Evolutionary conservation across 2,797 vertebrate genomes (phyloP), one percentile per base, ranked within the genome.

Genomic region (Sebastes aleutianus): DNA sequence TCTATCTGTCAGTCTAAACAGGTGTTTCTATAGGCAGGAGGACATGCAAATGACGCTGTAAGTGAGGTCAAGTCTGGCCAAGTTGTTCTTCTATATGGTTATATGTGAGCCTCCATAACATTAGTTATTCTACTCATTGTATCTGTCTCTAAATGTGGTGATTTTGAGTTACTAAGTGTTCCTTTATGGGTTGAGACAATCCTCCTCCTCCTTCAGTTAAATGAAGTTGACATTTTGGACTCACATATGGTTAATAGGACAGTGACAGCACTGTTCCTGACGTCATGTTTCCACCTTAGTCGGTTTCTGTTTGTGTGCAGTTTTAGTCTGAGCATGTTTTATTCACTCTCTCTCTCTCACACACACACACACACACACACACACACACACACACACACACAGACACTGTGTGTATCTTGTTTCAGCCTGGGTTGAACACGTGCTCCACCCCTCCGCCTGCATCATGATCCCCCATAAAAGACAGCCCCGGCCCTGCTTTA

Each of bases 401-500:
- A 18, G 0, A 18, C 43, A 47, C 12, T 2, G 13, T 39, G 43
- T 47, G 39, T 11, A 6, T 80, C 54, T 70, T 14, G 57, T 79
- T 67, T 71, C 71, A 29, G 32, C 57, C 5, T 32, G 16, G 27
- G 78, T 86, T 62, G 76, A 85, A 66, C 80, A 70, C 50, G 11
- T 69, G 68, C 81, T 50, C 62, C 70, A 10, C 72, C 61, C 61
- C 56, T 47, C 1, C 31, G 39, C 64, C 43, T 47, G 43, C 43
- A 47, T 61, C 57, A 77, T 62, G 74, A 82, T 64, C 64, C 74
- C 65, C 39, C 53, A 76, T 61, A 54, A 83, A 80, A 88, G 81
- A 79, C 39, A 39, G 20, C 69, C 14, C 6, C 14, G 43, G 43
- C 80, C 74, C 16, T 32, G 80, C 71, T 85, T 86, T 79, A 81